A percentile compares a stretch with the other conserved stretches of the same genome.
phyloP scores from a whole-genome alignment of 2,113 vertebrate genomes.

The Myrmecobius fasciatus region DNA sequence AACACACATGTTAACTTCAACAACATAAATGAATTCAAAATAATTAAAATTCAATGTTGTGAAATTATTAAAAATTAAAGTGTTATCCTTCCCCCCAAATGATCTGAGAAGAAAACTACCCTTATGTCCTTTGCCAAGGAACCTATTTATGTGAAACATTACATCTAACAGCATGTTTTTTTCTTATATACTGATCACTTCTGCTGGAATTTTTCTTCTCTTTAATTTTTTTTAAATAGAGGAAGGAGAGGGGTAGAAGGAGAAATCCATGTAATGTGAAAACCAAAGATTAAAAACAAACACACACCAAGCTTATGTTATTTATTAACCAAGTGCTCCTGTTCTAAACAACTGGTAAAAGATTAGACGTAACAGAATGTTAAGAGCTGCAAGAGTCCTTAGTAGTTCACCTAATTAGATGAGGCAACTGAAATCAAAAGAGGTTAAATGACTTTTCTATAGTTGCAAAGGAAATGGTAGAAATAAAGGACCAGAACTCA shows the following conservation, averaged over 20 bases:
- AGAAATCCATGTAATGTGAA: background rate
- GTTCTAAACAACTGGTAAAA: background rate
- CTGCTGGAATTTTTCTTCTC: background rate
- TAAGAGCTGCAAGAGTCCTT: background rate
- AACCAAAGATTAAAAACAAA: background rate
- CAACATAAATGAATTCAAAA: background rate
- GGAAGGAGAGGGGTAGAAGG: background rate
- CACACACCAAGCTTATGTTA: background rate
- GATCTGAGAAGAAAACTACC: background rate
- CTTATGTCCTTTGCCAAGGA: background rate
- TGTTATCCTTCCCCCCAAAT: background rate
- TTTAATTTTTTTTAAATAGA: background rate
- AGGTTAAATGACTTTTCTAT: background rate
- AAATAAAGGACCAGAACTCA: background rate
- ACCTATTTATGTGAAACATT: background rate
- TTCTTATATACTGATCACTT: background rate
- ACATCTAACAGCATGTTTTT: background rate
- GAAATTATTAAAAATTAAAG: background rate
- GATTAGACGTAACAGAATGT: background rate
- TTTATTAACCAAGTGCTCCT: background rate
- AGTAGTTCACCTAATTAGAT: background rate
- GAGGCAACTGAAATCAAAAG: background rate
- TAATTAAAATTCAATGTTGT: background rate
- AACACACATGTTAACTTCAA: background rate
- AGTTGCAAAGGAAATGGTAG: background rate